Evolutionary conservation across 2,888 invertebrate genomes (phyloP), one percentile per base, ranked within the genome.

Genomic region (Hyles lineata): DNA sequence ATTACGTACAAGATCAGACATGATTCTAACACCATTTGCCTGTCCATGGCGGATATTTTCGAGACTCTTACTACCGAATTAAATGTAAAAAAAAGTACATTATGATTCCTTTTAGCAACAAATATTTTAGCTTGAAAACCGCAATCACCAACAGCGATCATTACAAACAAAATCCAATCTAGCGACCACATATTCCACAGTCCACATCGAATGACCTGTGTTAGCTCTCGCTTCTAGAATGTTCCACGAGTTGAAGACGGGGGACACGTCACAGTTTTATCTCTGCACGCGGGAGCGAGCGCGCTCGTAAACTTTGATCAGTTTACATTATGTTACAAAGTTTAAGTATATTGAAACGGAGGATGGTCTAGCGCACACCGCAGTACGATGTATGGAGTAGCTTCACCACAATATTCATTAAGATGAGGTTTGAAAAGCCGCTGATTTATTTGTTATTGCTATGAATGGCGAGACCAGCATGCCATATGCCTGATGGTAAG

Each of bases 281-380:
- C 23, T 23, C 23, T 50, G 63, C 67, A 50, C 67, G 17, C 23
- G 23, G 15, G 67, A 55, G 63, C 17, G 23, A 43, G 50, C 21
- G 17, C 67, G 67, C 17, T 67, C 67, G 67, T 67, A 67, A 67
- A 67, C 43, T 35, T 23, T 43, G 50, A 67, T 67, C 67, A 67
- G 43, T 43, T 67, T 67, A 50, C 67, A 50, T 67, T 67, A 43
- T 67, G 67, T 43, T 50, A 23, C 43, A 23, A 67, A 21, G 5
- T 63, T 67, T 23, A 67, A 67, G 23, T 21, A 67, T 67, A 50
- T 50, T 43, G 67, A 67, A 50, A 43, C 63, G 35, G 35, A 21
- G 21, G 21, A 61, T 15, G 23, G 21, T 4, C 17, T 17, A 17
- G 21, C 23, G 43, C 21, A 17, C 21, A 50, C 43, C n/a, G 17